Evolutionary conservation across 2,797 vertebrate genomes (phyloP).

Genomic region (Emys orbicularis): DNA sequence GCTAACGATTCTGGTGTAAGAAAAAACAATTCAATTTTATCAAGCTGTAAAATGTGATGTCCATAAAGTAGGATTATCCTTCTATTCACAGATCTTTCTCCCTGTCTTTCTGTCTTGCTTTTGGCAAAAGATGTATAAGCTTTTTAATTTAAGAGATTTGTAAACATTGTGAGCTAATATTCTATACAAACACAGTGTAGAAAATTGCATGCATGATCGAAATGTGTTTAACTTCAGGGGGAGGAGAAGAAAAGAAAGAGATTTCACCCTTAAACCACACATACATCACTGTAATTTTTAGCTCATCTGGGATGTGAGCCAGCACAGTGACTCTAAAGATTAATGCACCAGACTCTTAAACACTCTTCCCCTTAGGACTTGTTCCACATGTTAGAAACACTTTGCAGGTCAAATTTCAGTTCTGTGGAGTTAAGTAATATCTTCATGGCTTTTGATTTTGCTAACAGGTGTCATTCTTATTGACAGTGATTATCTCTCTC

Average conservation of each 20-base stretch:
- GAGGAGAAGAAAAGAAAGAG: neutral
- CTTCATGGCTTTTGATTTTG: slow-evolving; percentile 18
- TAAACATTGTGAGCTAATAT: neutral
- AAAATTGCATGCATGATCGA: slow-evolving; percentile 9
- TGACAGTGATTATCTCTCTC: neutral
- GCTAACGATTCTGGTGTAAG: neutral
- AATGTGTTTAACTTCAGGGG: neutral
- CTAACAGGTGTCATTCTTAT: neutral
- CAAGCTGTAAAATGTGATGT: neutral
- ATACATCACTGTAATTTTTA: slow-evolving; percentile 14
- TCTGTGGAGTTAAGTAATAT: neutral
- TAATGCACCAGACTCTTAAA: slow-evolving; percentile 18
- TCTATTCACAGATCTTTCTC: neutral
- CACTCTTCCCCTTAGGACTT: neutral
- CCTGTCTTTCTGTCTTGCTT: neutral
- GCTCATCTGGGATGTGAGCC: neutral
- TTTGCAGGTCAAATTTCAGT: neutral
- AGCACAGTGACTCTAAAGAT: slow-evolving; percentile 19
- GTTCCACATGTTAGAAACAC: neutral
- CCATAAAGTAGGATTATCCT: neutral
- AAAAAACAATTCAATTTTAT: neutral
- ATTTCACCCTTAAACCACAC: slow-evolving; percentile 16
- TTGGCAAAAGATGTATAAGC: neutral
- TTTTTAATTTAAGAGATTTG: neutral
- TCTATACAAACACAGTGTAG: neutral